Percentiles rank a stretch among this genome's conserved stretches.
phyloP scores from a whole-genome alignment of 1,140 invertebrate species.

The Drosophila mayri region DNA sequence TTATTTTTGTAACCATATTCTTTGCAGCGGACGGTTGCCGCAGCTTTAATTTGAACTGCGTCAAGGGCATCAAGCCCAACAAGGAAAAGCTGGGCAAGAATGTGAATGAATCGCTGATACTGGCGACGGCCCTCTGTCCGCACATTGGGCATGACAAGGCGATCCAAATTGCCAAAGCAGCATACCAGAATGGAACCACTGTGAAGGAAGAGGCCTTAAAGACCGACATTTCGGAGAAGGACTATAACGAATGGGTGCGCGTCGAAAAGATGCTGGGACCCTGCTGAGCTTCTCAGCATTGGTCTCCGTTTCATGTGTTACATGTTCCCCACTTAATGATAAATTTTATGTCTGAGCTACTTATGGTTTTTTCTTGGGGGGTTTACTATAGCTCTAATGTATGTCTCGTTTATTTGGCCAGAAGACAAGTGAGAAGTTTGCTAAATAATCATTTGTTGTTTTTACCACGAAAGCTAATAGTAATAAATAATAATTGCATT shows the following conservation, averaged over 20 bases:
- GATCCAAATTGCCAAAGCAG: conserved; percentile 97
- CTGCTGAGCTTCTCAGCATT: conserved; percentile 86
- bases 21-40: conserved; percentile 89
- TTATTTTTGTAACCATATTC: not conserved
- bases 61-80: conserved; percentile 95
- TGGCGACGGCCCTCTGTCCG: conserved; percentile 98
- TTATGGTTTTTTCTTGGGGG: not conserved
- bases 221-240: conserved; percentile 92
- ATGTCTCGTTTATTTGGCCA: not conserved
- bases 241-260: conserved; percentile 97
- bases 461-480: too few relatives aligned
- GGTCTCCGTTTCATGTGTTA: conserved; percentile 5
- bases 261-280: conserved; percentile 98
- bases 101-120: conserved; percentile 98
- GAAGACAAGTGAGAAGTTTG: not conserved
- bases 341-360: conserved; percentile 22
- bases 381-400: too few relatives aligned
- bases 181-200: conserved; percentile 96
- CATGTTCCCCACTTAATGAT: not conserved
- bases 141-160: conserved; percentile 99
- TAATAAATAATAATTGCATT: too few relatives aligned
- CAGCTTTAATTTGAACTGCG: conserved; percentile 96
- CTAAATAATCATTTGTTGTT: too few relatives aligned
- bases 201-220: conserved; percentile 96
- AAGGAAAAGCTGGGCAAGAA: conserved; percentile 91